A percentile compares a stretch with the other conserved stretches of the same genome.
phyloP scores from a whole-genome alignment of 2,797 vertebrate species.

The Simalia tracyae region DNA sequence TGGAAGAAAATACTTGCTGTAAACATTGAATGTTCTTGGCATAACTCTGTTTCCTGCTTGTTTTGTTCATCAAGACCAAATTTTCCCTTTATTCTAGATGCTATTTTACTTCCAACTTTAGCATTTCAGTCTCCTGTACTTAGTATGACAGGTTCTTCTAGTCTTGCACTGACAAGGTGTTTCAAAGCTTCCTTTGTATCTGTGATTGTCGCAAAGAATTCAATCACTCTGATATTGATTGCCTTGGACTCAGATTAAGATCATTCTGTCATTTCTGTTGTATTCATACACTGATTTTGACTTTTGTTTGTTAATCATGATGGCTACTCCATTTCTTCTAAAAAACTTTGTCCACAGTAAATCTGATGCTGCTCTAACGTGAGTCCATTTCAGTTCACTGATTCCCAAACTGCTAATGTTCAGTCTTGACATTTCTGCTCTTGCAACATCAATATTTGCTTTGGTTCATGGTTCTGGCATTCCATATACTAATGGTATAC shows the following conservation, averaged over 20 bases:
- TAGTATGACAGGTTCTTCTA: background rate
- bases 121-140: background rate
- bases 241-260: background rate
- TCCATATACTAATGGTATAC: background rate
- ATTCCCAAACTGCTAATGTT: background rate
- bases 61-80: background rate
- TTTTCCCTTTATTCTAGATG: background rate
- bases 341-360: background rate
- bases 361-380: background rate
- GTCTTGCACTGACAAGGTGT: background rate
- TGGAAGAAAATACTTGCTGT: background rate
- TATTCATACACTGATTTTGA: background rate
- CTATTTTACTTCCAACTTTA: background rate
- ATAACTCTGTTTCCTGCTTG: background rate
- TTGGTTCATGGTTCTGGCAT: background rate
- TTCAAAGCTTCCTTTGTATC: background rate
- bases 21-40: background rate
- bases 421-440: background rate
- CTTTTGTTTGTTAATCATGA: background rate
- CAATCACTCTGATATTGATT: background rate
- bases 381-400: background rate
- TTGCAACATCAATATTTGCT: background rate
- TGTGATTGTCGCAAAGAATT: background rate
- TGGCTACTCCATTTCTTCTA: background rate
- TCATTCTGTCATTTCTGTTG: background rate